Conservation (phyloP, 2,113 vertebrate species). For the Ictidomys tridecemlineatus region DNA sequence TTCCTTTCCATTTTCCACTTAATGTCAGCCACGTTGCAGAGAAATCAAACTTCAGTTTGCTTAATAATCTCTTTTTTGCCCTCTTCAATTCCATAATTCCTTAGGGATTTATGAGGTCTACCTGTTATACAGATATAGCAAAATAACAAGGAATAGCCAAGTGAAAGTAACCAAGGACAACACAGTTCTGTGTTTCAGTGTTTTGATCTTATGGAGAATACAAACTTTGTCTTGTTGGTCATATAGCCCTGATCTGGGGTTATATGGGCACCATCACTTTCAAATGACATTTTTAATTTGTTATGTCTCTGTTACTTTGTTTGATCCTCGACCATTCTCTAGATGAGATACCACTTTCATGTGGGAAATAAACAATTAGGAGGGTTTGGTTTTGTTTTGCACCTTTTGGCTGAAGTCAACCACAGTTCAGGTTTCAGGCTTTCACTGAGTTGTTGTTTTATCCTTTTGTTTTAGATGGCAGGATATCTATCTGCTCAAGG, state of each 20-base stretch:
- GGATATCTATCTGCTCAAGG: neutral
- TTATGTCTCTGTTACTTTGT: neutral
- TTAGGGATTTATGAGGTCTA: constrained; percentile 12
- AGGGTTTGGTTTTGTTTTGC: neutral
- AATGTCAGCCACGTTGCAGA: neutral
- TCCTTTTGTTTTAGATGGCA: neutral
- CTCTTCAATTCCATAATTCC: neutral
- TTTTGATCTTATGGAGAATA: constrained; percentile 35
- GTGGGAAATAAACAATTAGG: neutral
- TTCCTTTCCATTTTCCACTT: constrained; percentile 53
- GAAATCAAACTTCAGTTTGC: constrained; percentile 3
- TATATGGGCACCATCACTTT: constrained; percentile 12
- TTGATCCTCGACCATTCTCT: neutral
- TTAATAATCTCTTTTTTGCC: neutral
- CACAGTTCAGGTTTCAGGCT: neutral
- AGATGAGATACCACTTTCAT: neutral
- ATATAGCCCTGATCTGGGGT: neutral
- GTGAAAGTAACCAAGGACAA: neutral
- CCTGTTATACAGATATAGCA: neutral
- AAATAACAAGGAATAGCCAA: neutral
- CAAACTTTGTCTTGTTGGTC: neutral
- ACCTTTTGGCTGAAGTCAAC: neutral
- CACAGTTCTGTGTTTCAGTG: neutral
- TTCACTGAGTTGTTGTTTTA: neutral
- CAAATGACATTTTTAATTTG: neutral